A percentile compares a stretch with the other conserved stretches of the same genome.
phyloP scores from a whole-genome alignment of 2,797 vertebrate species.

The Oreortyx pictus region DNA sequence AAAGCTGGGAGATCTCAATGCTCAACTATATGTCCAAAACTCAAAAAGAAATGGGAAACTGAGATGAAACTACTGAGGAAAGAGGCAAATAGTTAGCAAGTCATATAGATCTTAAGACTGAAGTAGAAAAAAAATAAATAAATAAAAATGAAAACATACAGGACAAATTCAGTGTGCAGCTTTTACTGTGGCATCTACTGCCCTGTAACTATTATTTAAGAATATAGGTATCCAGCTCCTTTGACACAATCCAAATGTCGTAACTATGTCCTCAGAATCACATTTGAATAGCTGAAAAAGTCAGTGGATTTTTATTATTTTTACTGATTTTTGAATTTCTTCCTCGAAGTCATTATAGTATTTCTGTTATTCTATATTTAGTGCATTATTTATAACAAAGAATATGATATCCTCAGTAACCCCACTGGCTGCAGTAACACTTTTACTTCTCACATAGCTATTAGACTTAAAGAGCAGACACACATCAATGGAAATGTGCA shows the following conservation, averaged over 20 bases:
- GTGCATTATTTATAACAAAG: neutral
- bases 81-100: neutral
- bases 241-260: neutral
- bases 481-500: accelerated
- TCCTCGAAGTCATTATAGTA: neutral
- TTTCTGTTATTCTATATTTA: neutral
- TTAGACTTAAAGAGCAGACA: neutral
- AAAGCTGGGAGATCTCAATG: neutral
- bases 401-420: neutral
- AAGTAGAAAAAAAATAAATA: neutral
- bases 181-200: neutral
- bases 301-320: neutral
- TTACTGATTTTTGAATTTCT: neutral
- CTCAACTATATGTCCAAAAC: neutral
- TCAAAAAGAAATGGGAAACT: neutral
- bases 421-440: neutral
- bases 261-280: neutral
- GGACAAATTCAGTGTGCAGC: neutral
- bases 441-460: neutral
- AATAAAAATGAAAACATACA: neutral
- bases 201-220: neutral
- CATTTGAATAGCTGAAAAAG: neutral
- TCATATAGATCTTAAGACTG: neutral
- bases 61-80: neutral
- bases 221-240: neutral